A percentile compares a stretch with the other conserved stretches of the same genome.
Evolutionary conservation across 2,797 vertebrate species (phyloP).

Genomic region (Rousettus madagascariensis): DNA sequence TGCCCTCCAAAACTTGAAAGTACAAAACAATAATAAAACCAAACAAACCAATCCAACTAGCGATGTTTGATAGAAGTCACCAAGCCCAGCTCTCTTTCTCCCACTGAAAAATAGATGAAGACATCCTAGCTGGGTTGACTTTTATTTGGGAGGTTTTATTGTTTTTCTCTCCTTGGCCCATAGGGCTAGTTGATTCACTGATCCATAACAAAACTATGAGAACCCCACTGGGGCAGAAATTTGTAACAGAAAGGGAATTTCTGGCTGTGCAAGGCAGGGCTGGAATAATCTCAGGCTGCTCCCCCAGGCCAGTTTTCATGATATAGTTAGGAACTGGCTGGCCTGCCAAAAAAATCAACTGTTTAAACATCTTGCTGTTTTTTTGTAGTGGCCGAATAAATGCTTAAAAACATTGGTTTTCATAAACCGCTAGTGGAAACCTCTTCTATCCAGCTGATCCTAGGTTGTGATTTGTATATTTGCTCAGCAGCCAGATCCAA

Average conservation of each 20-base stretch:
- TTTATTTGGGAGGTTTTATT: conserved; percentile 33
- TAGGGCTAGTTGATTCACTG: conserved; percentile 42
- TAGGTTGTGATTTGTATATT: conserved; percentile 28
- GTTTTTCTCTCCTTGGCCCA: background rate
- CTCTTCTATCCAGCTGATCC: conserved; percentile 55
- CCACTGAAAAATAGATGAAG: conserved; percentile 70
- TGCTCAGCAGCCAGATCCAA: conserved; percentile 23
- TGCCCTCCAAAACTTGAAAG: background rate
- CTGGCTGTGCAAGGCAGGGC: background rate
- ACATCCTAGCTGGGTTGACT: conserved; percentile 51
- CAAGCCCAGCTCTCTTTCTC: conserved; percentile 36
- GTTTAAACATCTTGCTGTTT: conserved; percentile 60
- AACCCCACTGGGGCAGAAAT: conserved; percentile 57
- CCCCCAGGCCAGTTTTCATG: conserved; percentile 41
- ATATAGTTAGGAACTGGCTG: conserved; percentile 45
- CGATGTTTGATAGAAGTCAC: background rate
- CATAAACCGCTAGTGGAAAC: background rate
- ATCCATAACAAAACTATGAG: conserved; percentile 41
- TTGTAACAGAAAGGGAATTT: conserved; percentile 61
- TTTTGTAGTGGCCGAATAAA: background rate
- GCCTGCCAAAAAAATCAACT: conserved; percentile 30
- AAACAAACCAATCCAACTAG: background rate
- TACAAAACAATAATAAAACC: background rate
- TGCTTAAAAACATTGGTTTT: conserved; percentile 52
- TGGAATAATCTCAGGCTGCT: background rate